Conservation (phyloP, 2,888 invertebrate genomes). For the Pseudococcus longispinus region DNA sequence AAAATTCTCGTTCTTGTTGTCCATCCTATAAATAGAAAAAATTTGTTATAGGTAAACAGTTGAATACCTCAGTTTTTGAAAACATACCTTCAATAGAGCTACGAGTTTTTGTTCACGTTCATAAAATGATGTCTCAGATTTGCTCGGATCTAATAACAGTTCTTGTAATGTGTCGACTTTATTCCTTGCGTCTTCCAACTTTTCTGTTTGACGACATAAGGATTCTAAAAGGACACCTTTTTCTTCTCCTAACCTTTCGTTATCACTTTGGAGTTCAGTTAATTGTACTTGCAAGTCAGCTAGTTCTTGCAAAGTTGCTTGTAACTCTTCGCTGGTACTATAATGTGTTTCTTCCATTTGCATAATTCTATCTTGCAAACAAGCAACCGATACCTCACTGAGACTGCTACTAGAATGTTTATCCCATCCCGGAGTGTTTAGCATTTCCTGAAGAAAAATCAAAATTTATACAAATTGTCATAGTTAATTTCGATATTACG, state of each 20-base stretch:
- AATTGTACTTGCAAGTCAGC: conserved; percentile 80
- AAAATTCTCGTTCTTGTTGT: conserved; percentile 79
- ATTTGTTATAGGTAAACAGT: neutral
- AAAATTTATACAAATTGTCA: neutral
- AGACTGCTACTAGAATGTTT: conserved; percentile 85
- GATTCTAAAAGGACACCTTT: conserved; percentile 89
- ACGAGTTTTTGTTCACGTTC: conserved; percentile 83
- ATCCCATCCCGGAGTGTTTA: conserved; percentile 75
- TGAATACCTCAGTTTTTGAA: neutral
- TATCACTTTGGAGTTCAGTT: conserved; percentile 65
- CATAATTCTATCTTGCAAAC: conserved; percentile 89
- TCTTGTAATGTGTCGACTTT: conserved; percentile 86
- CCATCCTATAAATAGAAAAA: conserved; percentile 66
- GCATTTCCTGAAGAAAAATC: conserved; percentile 57
- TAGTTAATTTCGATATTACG: neutral
- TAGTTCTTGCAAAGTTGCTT: conserved; percentile 91
- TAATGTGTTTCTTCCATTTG: conserved; percentile 92
- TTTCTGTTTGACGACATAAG: conserved; percentile 88
- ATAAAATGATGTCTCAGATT: conserved; percentile 66
- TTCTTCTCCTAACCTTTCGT: conserved; percentile 79
- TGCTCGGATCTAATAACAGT: conserved; percentile 68
- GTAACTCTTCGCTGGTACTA: conserved; percentile 89
- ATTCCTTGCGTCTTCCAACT: conserved; percentile 84
- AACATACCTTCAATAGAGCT: conserved; percentile 76
- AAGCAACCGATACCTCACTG: conserved; percentile 90